Evolutionary conservation across 2,888 invertebrate genomes (phyloP).

Genomic region (Drosophila emarginata): DNA sequence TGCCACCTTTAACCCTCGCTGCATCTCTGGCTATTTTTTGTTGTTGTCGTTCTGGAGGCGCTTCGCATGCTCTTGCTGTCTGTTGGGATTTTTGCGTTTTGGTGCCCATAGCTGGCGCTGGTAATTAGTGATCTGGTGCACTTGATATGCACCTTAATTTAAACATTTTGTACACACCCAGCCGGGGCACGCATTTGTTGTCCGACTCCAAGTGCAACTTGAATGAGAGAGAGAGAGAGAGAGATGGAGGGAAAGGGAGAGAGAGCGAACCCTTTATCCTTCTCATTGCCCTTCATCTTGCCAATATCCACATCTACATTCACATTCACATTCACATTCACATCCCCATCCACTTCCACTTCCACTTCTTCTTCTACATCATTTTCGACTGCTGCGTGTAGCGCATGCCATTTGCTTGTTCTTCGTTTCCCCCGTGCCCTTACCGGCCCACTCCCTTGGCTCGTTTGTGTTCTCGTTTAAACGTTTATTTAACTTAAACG

Average conservation of each 20-base stretch:
- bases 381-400: constrained; percentile 60
- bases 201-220: background rate
- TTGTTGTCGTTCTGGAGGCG: constrained; percentile 18
- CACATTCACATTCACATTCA: too few relatives aligned
- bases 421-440: constrained; percentile 27
- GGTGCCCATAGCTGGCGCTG: constrained; percentile 65
- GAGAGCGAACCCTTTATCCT: constrained; percentile 13
- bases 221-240: too few relatives aligned
- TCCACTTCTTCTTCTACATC: constrained; percentile 20
- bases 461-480: constrained; percentile 72
- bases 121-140: constrained; percentile 81
- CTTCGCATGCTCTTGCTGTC: constrained; percentile 16
- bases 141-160: constrained; percentile 80
- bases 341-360: constrained; percentile 19
- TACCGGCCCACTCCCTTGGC: constrained; percentile 29
- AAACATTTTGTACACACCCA: constrained; percentile 78
- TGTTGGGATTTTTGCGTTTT: constrained; percentile 4
- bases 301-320: background rate
- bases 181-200: constrained; percentile 41
- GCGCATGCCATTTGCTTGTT: constrained; percentile 74
- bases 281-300: background rate
- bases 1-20: constrained; percentile 42
- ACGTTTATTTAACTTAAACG: constrained; percentile 79
- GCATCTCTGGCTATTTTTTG: constrained; percentile 3
- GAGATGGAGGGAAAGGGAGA: too few relatives aligned